Conservation (phyloP, 2,797 vertebrate species). For the Arnoldichthys spilopterus region DNA sequence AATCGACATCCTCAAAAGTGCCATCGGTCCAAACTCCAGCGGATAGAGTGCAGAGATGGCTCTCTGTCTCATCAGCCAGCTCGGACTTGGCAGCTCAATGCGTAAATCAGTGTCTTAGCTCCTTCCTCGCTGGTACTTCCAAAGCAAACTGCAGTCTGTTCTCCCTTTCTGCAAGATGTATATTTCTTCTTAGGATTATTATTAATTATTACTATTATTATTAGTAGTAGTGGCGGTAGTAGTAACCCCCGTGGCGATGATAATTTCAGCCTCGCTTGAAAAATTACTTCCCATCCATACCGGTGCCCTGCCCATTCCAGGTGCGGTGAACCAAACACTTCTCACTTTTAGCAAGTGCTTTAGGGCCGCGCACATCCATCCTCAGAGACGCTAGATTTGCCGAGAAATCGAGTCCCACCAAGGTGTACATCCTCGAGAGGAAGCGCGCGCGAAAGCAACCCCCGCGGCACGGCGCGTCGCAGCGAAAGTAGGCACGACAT, state of each 20-base stretch:
- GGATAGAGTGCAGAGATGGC: not conserved
- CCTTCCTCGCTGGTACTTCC: not conserved
- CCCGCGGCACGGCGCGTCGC: slow-evolving; percentile 31
- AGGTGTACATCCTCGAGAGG: slow-evolving; percentile 42
- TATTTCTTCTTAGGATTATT: not conserved
- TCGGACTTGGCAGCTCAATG: slow-evolving; percentile 17
- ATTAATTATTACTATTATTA: too few relatives aligned
- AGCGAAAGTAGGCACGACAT: slow-evolving; percentile 28
- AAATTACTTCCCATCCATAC: slow-evolving; percentile 34
- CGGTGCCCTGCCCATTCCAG: slow-evolving; percentile 38
- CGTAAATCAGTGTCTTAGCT: not conserved
- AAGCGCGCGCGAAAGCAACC: slow-evolving; percentile 34
- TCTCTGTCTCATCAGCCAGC: slow-evolving; percentile 10
- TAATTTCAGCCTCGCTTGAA: slow-evolving; percentile 7
- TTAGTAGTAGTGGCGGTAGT: too few relatives aligned
- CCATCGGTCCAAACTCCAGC: slow-evolving; percentile 36
- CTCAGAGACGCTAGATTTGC: slow-evolving; percentile 12
- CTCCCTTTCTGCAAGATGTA: not conserved
- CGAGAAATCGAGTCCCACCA: slow-evolving; percentile 26
- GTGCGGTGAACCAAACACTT: slow-evolving; percentile 39
- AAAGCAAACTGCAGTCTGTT: slow-evolving; percentile 5
- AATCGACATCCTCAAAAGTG: slow-evolving; percentile 15
- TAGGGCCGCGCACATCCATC: not conserved
- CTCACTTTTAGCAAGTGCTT: slow-evolving; percentile 23
- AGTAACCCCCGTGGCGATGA: not conserved